phyloP scores from a whole-genome alignment of 2,888 invertebrate genomes.

The Pristionchus exspectatus region DNA sequence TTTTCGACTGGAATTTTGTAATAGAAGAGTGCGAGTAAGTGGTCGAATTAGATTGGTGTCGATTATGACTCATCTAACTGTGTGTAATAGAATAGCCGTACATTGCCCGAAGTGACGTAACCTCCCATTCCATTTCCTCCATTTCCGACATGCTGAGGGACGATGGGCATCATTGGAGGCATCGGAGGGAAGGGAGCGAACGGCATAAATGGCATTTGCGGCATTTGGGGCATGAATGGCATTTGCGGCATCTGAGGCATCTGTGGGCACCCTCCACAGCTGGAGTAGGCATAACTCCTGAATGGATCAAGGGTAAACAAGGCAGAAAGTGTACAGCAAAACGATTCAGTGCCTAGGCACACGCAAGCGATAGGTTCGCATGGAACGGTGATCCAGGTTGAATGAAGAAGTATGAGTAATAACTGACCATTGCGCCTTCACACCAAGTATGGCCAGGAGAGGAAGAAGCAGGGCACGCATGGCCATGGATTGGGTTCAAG shows the following conservation, averaged over 20 bases:
- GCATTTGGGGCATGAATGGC: conserved; percentile 14
- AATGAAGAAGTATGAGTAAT: neutral
- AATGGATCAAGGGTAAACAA: neutral
- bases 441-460: neutral
- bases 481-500: conserved; percentile 37
- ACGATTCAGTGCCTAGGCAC: neutral
- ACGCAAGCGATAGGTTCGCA: neutral
- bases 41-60: neutral
- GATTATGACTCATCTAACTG: neutral
- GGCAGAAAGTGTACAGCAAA: neutral
- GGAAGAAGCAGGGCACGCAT: conserved; percentile 11
- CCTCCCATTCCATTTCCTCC: conserved; percentile 30
- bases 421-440: conserved; percentile 29
- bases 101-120: conserved; percentile 26
- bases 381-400: neutral
- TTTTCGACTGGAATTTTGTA: neutral
- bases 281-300: neutral
- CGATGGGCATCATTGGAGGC: conserved; percentile 4
- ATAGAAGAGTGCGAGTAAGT: neutral
- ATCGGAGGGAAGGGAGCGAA: neutral
- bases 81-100: neutral
- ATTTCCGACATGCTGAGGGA: conserved; percentile 8
- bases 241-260: neutral
- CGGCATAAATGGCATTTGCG: conserved; percentile 16
- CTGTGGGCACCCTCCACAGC: neutral